A percentile compares a stretch with the other conserved stretches of the same genome.
These are phyloP conservation scores for Apotomis betuletana DNA, from an alignment of 2,888 invertebrate genomes.

Conservation along the genomic window DNA sequence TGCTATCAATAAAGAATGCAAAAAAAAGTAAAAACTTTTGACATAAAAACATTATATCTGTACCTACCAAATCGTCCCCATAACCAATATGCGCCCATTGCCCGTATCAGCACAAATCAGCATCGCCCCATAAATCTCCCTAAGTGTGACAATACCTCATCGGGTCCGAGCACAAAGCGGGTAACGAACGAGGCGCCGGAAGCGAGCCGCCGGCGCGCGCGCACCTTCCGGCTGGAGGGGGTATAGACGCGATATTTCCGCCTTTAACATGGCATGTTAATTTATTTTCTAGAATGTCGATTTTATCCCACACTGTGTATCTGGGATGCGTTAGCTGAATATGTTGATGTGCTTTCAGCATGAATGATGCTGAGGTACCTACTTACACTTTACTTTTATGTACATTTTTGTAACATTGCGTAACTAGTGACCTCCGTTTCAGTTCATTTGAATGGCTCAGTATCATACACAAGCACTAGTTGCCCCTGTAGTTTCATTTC, in stretches of 20 bases:
- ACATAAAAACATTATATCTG: too few species aligned
- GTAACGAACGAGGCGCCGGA: constrained; percentile 44
- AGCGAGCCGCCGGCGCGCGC: constrained; percentile 56
- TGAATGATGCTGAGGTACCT: too few species aligned
- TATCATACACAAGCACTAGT: too few species aligned
- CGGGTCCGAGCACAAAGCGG: constrained; percentile 41
- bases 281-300: constrained; percentile 22
- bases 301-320: constrained; percentile 2
- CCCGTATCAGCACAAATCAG: constrained; percentile 20
- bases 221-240: constrained; percentile 49
- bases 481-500: too few species aligned
- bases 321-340: neutral
- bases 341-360: too few species aligned
- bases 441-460: too few species aligned
- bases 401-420: too few species aligned
- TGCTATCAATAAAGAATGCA: too few species aligned
- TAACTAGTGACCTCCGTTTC: too few species aligned
- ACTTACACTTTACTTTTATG: too few species aligned
- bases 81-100: constrained; percentile 18
- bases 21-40: too few species aligned
- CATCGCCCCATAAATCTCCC: constrained; percentile 35
- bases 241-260: constrained; percentile 38
- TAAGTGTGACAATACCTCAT: constrained; percentile 40
- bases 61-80: neutral
- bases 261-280: constrained; percentile 30